Evolutionary conservation across 2,113 vertebrate genomes (phyloP), one percentile per base, ranked within the genome.

Genomic region (Astur gentilis): DNA sequence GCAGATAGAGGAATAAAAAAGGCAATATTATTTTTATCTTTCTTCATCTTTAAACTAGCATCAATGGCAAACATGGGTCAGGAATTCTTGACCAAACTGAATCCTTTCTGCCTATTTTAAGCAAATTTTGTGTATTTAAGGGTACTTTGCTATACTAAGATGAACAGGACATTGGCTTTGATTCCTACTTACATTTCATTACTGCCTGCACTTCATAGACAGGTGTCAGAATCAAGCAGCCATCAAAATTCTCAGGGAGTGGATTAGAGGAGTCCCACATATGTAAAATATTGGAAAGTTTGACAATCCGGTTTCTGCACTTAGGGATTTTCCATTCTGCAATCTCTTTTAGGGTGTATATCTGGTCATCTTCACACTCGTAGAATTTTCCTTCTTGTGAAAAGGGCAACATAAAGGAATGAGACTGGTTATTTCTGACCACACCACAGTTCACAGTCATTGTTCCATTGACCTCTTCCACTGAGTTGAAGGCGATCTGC

Each of bases 311-410:
- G 11, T 89, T 97, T 91, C 98, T 98, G 79, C 96, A 97, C 82
- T 98, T 99, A 5, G 98, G 97, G 62, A 99, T 98, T 97, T 99
- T 99, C 98, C 98, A 99, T 72, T 98, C 97, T 6, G 98, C 97
- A 61, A 99, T 98, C 82, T 99, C 98, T 92, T 98, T 98, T 32
- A 99, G 91, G 12, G 98, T 99, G 84, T 99, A 99, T 73, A 98
- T 98, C 90, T 97, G 98, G 65, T 99, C 98, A 92, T 99, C 98
- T 88, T 98, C 98, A 65, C 98, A 98, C 81, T 99, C 99, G 0
- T 97, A 98, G 86, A 99, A 99, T 61, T 97, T 92, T 85, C 99
- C 98, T 95, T 98, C 87, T 97, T 98, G 98, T 0, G 98, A 98
- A 77, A 98, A 27, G 36, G 98, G 97, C 70, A 99, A 93, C 20